Conservation (phyloP, 2,888 invertebrate species). For the Acleris emargana region DNA sequence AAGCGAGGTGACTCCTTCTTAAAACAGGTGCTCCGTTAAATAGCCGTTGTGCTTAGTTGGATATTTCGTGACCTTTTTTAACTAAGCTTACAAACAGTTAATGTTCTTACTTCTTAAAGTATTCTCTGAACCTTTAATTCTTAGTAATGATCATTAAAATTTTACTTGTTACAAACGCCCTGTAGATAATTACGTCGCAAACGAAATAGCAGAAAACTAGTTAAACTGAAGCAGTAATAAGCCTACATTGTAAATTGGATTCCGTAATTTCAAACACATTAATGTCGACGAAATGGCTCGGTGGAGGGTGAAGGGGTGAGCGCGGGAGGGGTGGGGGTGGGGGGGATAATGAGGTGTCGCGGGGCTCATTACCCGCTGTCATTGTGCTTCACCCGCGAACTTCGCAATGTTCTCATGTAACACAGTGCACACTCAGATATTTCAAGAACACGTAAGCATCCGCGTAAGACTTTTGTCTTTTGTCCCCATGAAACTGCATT, state of each 20-base stretch:
- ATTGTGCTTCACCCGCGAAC: slow-evolving; percentile 2
- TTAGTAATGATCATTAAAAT: background rate
- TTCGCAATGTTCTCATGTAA: background rate
- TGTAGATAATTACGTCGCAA: background rate
- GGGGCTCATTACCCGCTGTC: slow-evolving; percentile 14
- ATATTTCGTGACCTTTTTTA: too few relatives aligned
- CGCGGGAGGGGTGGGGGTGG: background rate
- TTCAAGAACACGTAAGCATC: background rate
- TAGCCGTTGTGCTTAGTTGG: too few relatives aligned
- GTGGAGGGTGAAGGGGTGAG: background rate
- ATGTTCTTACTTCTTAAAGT: too few relatives aligned
- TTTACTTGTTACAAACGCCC: background rate
- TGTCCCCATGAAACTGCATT: too few relatives aligned
- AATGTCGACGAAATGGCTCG: slow-evolving; percentile 6
- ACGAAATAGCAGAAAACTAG: background rate
- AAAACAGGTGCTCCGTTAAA: too few relatives aligned
- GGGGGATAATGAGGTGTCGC: slow-evolving; percentile 19
- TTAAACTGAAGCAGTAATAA: slow-evolving; percentile 5
- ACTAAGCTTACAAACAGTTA: too few relatives aligned
- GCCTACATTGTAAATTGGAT: slow-evolving; percentile 7
- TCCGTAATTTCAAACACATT: slow-evolving; percentile 20
- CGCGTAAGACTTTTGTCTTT: too few relatives aligned
- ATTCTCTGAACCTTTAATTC: too few relatives aligned
- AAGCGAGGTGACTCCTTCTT: too few relatives aligned
- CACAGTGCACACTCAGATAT: too few relatives aligned